These are phyloP conservation scores for Pocillopora meandrina DNA, from an alignment of 92 coral and sea anemone species.

Conservation along the genomic window DNA sequence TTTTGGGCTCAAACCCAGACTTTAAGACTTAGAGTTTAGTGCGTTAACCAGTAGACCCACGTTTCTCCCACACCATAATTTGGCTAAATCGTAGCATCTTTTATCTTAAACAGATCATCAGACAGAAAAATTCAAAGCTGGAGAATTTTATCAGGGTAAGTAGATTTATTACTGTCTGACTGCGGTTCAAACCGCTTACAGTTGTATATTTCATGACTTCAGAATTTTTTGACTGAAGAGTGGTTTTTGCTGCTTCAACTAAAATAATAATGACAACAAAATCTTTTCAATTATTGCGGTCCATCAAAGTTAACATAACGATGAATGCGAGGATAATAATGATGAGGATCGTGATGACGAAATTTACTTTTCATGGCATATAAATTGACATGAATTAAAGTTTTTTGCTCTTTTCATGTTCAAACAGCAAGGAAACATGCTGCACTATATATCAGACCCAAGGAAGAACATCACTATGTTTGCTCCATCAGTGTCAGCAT, in stretches of 20 bases:
- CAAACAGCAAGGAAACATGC: slow-evolving; percentile 69
- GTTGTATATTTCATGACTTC: not conserved
- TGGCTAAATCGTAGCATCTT: not conserved
- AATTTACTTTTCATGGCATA: too few species aligned
- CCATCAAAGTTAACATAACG: too few species aligned
- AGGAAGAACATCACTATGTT: slow-evolving; percentile 59
- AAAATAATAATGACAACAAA: too few species aligned
- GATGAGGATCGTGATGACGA: too few species aligned
- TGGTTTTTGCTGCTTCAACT: too few species aligned
- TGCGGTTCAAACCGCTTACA: not conserved
- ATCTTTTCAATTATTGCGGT: too few species aligned
- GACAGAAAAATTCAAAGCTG: slow-evolving; percentile 41
- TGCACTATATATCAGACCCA: slow-evolving; percentile 60
- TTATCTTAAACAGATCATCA: slow-evolving; percentile 41
- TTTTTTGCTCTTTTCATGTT: not conserved
- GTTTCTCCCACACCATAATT: not conserved
- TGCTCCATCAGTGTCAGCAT: slow-evolving; percentile 56
- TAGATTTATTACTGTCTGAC: not conserved
- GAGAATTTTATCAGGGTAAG: slow-evolving; percentile 58
- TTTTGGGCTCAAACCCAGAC: too few species aligned
- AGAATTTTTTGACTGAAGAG: not conserved
- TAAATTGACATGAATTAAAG: too few species aligned
- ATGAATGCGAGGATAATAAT: too few species aligned
- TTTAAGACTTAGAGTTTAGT: too few species aligned
- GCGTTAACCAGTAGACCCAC: too few species aligned